Evolutionary conservation across 1,140 invertebrate species (phyloP).

Genomic region (Zaprionus lachaisei): DNA sequence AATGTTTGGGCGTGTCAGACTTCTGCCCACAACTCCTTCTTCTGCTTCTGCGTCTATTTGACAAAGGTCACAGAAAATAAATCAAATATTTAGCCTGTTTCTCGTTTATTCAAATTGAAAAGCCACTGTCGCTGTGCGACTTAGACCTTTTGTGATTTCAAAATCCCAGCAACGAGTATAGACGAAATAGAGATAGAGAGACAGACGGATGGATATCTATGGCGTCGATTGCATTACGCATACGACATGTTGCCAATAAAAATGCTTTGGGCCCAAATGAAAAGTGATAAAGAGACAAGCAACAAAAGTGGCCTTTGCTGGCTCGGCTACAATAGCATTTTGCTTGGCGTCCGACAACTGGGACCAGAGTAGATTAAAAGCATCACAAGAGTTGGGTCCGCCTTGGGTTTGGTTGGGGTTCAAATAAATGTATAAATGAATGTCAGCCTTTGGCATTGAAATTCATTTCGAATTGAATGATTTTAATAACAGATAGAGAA

Average conservation of each 20-base stretch:
- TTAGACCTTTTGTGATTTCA: conserved; percentile 29
- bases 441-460: conserved; percentile 20
- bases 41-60: conserved; percentile 48
- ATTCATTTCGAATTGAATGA: conserved; percentile 35
- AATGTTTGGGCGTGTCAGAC: conserved; percentile 14
- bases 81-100: conserved; percentile 74
- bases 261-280: conserved; percentile 42
- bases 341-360: conserved; percentile 34
- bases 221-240: conserved; percentile 72
- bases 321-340: conserved; percentile 32
- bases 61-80: conserved; percentile 79
- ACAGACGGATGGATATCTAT: conserved; percentile 54
- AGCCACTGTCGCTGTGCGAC: conserved; percentile 49
- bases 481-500: conserved; percentile 26
- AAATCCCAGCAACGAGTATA: conserved; percentile 29
- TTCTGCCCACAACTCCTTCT: conserved; percentile 11
- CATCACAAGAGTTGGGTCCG: conserved; percentile 32
- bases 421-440: conserved; percentile 29
- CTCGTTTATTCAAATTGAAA: conserved; percentile 79
- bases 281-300: conserved; percentile 43
- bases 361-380: conserved; percentile 44
- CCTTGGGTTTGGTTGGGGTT: conserved; percentile 5
- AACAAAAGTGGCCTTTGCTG: conserved; percentile 16
- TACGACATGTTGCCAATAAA: conserved; percentile 77
- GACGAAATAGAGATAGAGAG: conserved; percentile 14